phyloP scores from a whole-genome alignment of 2,888 invertebrate species.

The Cephus runcator region DNA sequence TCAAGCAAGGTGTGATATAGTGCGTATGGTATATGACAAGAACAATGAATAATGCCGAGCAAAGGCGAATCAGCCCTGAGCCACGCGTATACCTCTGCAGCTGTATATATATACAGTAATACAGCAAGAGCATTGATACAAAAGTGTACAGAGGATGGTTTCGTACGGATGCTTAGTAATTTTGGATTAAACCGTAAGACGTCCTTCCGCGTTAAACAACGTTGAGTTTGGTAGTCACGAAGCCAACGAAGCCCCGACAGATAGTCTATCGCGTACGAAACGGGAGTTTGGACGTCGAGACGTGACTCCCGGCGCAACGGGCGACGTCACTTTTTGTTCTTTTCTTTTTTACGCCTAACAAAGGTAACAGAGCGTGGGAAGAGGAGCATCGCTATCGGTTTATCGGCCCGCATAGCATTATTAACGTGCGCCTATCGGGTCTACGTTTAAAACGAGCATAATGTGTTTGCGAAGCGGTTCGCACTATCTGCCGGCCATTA shows the following conservation, averaged over 20 bases:
- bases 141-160: not conserved
- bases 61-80: not conserved
- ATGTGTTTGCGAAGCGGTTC: conserved; percentile 36
- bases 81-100: not conserved
- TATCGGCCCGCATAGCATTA: conserved; percentile 49
- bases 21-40: not conserved
- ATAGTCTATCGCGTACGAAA: conserved; percentile 25
- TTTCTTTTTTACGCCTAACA: not conserved
- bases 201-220: not conserved
- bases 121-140: not conserved
- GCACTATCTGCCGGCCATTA: conserved; percentile 31
- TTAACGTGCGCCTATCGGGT: conserved; percentile 40
- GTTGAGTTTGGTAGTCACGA: conserved; percentile 5
- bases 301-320: conserved; percentile 18
- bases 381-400: conserved; percentile 42
- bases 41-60: not conserved
- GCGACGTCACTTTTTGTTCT: not conserved
- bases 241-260: conserved; percentile 21
- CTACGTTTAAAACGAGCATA: conserved; percentile 30
- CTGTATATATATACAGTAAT: not conserved
- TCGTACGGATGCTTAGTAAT: not conserved
- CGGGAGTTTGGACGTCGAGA: conserved; percentile 23
- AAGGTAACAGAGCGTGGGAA: conserved; percentile 45
- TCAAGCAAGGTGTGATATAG: not conserved
- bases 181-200: not conserved